Conservation (phyloP, 1,140 invertebrate species). For the Eupristina koningsbergeri region DNA sequence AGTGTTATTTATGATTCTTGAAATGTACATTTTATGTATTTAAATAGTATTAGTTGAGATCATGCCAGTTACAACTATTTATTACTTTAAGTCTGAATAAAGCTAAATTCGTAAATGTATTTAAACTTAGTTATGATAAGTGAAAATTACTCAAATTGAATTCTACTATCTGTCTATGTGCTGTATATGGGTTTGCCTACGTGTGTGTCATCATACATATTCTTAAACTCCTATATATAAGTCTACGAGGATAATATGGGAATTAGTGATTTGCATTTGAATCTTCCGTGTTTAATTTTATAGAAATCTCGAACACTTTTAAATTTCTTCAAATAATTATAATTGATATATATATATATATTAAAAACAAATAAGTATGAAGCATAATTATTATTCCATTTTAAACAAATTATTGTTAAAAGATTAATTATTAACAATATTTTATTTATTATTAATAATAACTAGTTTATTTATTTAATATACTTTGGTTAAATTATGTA, state of each 20-base stretch:
- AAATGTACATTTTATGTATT: not conserved
- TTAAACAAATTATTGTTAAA: too few relatives aligned
- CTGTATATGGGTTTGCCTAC: not conserved
- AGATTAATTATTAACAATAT: too few relatives aligned
- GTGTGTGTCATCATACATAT: not conserved
- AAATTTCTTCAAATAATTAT: too few relatives aligned
- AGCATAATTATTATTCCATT: too few relatives aligned
- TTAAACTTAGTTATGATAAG: not conserved
- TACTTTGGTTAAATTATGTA: too few relatives aligned
- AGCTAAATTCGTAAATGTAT: not conserved
- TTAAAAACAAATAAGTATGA: too few relatives aligned
- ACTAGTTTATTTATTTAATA: too few relatives aligned
- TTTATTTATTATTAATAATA: too few relatives aligned
- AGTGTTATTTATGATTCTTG: not conserved
- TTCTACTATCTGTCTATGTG: not conserved
- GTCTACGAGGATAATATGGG: not conserved
- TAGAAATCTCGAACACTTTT: too few relatives aligned
- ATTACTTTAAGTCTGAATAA: not conserved
- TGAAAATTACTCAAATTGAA: not conserved
- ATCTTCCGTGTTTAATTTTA: too few relatives aligned
- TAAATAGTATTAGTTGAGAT: not conserved
- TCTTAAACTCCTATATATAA: not conserved
- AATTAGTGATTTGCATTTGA: not conserved
- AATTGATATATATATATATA: too few relatives aligned
- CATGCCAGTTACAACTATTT: not conserved